Evolutionary conservation across 1,140 invertebrate species (phyloP), one percentile per base, ranked within the genome.

Genomic region (Physella acuta): DNA sequence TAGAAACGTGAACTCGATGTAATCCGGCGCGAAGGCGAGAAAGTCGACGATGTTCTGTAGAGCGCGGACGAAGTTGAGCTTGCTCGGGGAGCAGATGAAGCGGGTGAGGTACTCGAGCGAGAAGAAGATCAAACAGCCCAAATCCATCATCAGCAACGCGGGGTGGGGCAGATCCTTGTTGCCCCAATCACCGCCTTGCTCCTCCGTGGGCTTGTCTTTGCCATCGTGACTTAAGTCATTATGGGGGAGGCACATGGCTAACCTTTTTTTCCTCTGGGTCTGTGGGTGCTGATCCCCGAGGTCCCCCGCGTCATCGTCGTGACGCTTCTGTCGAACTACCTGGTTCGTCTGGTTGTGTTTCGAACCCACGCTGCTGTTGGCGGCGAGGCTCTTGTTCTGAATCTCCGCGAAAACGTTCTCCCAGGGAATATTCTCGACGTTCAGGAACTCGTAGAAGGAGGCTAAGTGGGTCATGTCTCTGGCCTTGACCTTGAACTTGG

Each of bases 31-130:
- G 49, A 82, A 80, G 55, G 81, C 80, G 3, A 83, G 68, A 44
- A 82, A 75, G 64, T 84, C 82, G 11, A 84, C 82, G 33, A 83
- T 78, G 66, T 83, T 84, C 59, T 82, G 80, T 49, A 78, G 71
- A 8, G 78, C 76, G 4, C 75, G 69, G 39, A 82, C 70, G 59
- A 83, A 83, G 64, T 78, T 76, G 1, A 73, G 16, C 63, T 82
- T 83, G 60, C 76, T 77, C n/a, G 82, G 80, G 60, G 79, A 77
- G 55, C 81, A 81, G 5, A 78, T 33, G 31, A 82, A 80, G 8
- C 82, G 68, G 2, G 78, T 74, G 0, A 82, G 26, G 60, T 82
- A 79, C 66, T 84, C 82, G n/a, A 84, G 24, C 3, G 74, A 78
- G 68, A 84, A 84, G 73, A 80, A 84, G 14, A 75, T 56, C 11